These are phyloP conservation scores for Scleropages formosus DNA, from an alignment of 2,797 vertebrate genomes.

Conservation along the genomic window DNA sequence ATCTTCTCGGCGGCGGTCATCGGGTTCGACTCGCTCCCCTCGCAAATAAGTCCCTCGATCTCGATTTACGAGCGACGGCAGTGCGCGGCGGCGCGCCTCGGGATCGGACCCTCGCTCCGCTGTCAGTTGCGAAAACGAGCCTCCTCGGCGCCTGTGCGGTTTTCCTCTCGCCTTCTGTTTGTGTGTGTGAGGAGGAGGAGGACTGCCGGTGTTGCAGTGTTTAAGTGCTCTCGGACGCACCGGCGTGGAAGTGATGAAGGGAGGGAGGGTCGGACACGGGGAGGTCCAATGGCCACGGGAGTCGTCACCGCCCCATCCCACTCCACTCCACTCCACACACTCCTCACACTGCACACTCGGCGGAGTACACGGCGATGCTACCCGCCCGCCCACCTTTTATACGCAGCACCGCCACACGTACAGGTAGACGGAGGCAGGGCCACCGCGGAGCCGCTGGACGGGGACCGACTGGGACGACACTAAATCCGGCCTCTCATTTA, in stretches of 20 bases:
- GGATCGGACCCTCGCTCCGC: slow-evolving; percentile 55
- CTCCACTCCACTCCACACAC: no score
- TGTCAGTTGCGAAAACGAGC: slow-evolving; percentile 65
- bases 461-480: no score
- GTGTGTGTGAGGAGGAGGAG: slow-evolving; percentile 75
- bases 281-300: slow-evolving; percentile 86
- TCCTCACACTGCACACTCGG: no score
- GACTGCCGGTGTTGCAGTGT: slow-evolving; percentile 80
- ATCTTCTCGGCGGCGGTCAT: slow-evolving; percentile 49
- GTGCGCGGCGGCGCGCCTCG: slow-evolving; percentile 65
- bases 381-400: neutral
- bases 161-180: slow-evolving; percentile 50
- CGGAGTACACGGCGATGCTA: no score
- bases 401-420: neutral
- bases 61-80: slow-evolving; percentile 47
- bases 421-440: neutral
- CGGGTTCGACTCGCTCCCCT: slow-evolving; percentile 49
- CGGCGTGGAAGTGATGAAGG: slow-evolving; percentile 90
- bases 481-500: no score
- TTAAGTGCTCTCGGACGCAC: slow-evolving; percentile 84
- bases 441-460: no score
- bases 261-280: slow-evolving; percentile 87
- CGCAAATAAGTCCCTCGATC: slow-evolving; percentile 50
- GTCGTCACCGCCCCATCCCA: slow-evolving; percentile 86
- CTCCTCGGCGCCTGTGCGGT: no score